Evolutionary conservation across 2,113 vertebrate species (phyloP), one percentile per base, ranked within the genome.

Genomic region (Lepisosteus osseus): DNA sequence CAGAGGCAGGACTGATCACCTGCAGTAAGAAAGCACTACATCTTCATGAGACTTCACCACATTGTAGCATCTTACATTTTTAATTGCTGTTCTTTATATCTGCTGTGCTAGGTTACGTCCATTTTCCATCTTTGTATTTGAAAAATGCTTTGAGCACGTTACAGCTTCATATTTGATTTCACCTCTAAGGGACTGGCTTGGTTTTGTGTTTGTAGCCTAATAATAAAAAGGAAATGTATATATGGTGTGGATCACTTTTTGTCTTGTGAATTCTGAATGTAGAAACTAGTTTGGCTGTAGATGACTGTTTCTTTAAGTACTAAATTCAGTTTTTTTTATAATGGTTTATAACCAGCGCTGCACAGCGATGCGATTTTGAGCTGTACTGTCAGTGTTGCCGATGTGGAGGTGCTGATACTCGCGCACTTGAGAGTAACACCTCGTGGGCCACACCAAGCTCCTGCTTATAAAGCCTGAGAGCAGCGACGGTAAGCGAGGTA

Each of bases 191-290:
- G 14, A 65, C 44, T 29, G 62, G 62, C 62, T 65, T 62, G 41
- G 62, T 65, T 42, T 42, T 29, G 40, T 65, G 62, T 65, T 65
- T 65, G 9, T 13, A 65, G 40, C 29, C 62, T 13, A 9, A 42
- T 13, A 65, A 65, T 41, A 41, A 65, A 65, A 65, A 65, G 41
- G 41, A 13, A 8, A 13, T 65, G 29, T 29, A 29, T 29, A 29
- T 29, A 29, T 29, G 4, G 44, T 65, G 41, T 65, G 40, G 40
- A 43, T 65, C 14, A 4, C 2, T 65, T 65, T 9, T 8, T 65
- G 29, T 65, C 54, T 6, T 65, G 70, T 79, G 74, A 73, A 61
- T 47, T 29, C 54, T 69, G 29, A 29, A 29, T 29, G 29, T 29
- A 29, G 29, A 29, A 29, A 29, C 29, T 1, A 29, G 29, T 29